Percentiles rank a stretch among this genome's conserved stretches.
Conservation (phyloP, 64 coral and sea anemone genomes). For the Pocillopora damicornis region DNA sequence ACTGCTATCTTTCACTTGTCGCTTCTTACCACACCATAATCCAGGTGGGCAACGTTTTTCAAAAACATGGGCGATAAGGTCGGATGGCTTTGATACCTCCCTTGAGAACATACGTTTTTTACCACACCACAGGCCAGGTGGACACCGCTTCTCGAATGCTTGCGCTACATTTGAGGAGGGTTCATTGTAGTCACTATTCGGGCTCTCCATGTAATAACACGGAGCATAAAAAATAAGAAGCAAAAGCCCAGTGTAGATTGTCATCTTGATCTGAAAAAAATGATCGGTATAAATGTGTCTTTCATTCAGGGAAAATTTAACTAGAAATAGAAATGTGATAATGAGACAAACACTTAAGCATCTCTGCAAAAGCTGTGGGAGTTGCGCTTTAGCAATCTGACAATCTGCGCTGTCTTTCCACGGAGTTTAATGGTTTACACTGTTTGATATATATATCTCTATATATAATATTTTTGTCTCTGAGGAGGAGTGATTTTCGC, state of each 20-base stretch:
- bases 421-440: no score
- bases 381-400: no score
- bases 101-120: background rate
- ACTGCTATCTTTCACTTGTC: background rate
- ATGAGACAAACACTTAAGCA: no score
- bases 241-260: background rate
- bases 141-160: constrained; percentile 13
- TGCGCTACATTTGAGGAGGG: background rate
- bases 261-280: background rate
- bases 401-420: no score
- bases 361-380: no score
- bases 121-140: constrained; percentile 16
- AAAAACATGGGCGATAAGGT: background rate
- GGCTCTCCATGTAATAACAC: background rate
- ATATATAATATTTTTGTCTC: no score
- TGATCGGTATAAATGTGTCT: background rate
- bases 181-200: background rate
- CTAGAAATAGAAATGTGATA: background rate
- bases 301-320: background rate
- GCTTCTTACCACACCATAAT: constrained; percentile 36
- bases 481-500: no score
- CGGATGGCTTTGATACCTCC: background rate
- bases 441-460: no score
- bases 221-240: constrained; percentile 3
- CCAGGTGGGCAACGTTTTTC: constrained; percentile 34